Percentiles rank a stretch among this genome's conserved stretches.
Conservation (phyloP, 2,888 invertebrate genomes). For the Lasioglossum morio region DNA sequence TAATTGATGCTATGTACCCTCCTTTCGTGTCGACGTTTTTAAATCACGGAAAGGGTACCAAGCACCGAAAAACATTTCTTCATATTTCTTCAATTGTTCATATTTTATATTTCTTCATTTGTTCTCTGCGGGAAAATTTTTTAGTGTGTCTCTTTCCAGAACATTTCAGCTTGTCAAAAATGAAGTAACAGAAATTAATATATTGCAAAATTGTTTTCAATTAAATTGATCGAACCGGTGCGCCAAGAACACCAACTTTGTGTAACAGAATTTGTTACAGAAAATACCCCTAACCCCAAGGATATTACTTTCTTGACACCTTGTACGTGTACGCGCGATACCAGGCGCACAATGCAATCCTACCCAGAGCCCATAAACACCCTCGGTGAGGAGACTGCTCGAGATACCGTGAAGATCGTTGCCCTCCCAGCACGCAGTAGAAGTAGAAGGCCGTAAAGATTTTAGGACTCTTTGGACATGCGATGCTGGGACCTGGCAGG, state of each 20-base stretch:
- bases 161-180: background rate
- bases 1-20: background rate
- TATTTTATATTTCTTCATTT: background rate
- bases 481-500: conserved; percentile 49
- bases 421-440: conserved; percentile 59
- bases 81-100: background rate
- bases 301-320: background rate
- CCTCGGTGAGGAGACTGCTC: conserved; percentile 55
- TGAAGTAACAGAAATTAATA: background rate
- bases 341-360: conserved; percentile 30
- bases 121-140: background rate
- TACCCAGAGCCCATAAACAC: conserved; percentile 65
- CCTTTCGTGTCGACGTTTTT: background rate
- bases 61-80: background rate
- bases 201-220: too few relatives aligned
- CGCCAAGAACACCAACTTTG: too few relatives aligned
- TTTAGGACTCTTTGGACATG: conserved; percentile 69
- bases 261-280: background rate
- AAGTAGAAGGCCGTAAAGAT: conserved; percentile 66
- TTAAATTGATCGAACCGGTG: too few relatives aligned
- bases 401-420: conserved; percentile 70
- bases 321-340: background rate
- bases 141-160: background rate
- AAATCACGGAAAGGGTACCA: background rate
- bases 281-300: background rate